phyloP scores from a whole-genome alignment of 2,888 invertebrate species.

The Drosophila borborema region DNA sequence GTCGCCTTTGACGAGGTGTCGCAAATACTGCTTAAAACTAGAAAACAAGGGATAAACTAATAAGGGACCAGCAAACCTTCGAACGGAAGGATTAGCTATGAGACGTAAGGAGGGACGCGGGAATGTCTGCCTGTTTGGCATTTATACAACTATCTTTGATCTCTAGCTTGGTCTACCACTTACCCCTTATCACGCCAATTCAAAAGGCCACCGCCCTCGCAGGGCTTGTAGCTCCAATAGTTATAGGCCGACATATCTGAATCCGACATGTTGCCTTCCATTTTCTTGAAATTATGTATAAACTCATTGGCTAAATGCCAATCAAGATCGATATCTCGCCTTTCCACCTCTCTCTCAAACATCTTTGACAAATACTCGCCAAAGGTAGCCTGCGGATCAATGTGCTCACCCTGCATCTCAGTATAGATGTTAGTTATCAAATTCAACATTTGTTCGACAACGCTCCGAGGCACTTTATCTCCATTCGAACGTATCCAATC shows the following conservation, averaged over 20 bases:
- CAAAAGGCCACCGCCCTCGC: constrained; percentile 86
- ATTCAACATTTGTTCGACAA: constrained; percentile 72
- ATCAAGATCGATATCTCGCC: constrained; percentile 72
- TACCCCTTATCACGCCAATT: constrained; percentile 90
- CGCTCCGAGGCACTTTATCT: constrained; percentile 69
- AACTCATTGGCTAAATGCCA: constrained; percentile 85
- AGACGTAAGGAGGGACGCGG: neutral
- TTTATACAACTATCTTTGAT: neutral
- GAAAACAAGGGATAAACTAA: constrained; percentile 70
- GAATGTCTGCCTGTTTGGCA: neutral
- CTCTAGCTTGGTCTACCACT: neutral
- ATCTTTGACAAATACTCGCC: constrained; percentile 63
- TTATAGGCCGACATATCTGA: constrained; percentile 87
- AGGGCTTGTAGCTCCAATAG: constrained; percentile 86
- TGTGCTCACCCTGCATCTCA: constrained; percentile 62
- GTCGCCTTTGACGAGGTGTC: constrained; percentile 45
- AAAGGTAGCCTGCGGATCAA: constrained; percentile 56
- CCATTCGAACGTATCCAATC: constrained; percentile 79
- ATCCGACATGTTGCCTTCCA: constrained; percentile 83
- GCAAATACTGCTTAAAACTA: constrained; percentile 49
- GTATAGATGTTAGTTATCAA: constrained; percentile 79
- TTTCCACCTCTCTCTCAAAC: constrained; percentile 51
- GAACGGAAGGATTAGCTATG: neutral
- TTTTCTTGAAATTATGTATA: constrained; percentile 87
- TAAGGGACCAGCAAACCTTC: neutral